phyloP scores from a whole-genome alignment of 2,113 vertebrate species.

The Ciconia maguari region DNA sequence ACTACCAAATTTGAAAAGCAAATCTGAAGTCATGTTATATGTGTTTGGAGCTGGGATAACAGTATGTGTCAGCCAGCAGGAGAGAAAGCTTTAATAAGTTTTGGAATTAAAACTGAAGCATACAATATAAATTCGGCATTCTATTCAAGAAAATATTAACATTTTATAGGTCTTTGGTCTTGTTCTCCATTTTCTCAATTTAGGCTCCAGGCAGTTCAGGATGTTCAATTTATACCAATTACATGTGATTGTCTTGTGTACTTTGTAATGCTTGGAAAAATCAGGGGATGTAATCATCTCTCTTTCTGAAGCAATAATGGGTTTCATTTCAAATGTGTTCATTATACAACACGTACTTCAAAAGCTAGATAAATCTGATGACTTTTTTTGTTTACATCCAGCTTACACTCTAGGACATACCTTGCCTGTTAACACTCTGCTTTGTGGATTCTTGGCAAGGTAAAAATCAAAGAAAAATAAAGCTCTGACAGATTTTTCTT shows the following conservation, averaged over 20 bases:
- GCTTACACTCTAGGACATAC: not conserved
- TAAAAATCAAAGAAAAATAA: not conserved
- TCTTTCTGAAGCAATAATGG: conserved; percentile 6
- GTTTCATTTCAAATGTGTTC: conserved; percentile 23
- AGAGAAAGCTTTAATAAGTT: conserved; percentile 17
- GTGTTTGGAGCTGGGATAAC: not conserved
- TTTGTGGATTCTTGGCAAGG: not conserved
- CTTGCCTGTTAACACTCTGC: not conserved
- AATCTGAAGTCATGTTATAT: not conserved
- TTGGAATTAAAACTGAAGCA: conserved; percentile 6
- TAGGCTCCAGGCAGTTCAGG: conserved; percentile 15
- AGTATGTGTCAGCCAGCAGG: not conserved
- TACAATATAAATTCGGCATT: not conserved
- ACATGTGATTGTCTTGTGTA: conserved; percentile 13
- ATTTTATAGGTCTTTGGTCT: conserved; percentile 37
- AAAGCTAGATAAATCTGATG: not conserved
- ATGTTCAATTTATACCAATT: conserved; percentile 35
- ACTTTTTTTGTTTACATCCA: not conserved
- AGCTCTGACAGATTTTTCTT: not conserved
- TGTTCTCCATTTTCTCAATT: conserved; percentile 9
- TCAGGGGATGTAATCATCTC: not conserved
- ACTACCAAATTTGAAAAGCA: not conserved
- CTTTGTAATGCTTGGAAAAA: not conserved
- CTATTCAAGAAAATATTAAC: conserved; percentile 25
- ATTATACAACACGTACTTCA: not conserved